phyloP scores from a whole-genome alignment of 2,888 invertebrate genomes.

The Leptura quadrifasciata region DNA sequence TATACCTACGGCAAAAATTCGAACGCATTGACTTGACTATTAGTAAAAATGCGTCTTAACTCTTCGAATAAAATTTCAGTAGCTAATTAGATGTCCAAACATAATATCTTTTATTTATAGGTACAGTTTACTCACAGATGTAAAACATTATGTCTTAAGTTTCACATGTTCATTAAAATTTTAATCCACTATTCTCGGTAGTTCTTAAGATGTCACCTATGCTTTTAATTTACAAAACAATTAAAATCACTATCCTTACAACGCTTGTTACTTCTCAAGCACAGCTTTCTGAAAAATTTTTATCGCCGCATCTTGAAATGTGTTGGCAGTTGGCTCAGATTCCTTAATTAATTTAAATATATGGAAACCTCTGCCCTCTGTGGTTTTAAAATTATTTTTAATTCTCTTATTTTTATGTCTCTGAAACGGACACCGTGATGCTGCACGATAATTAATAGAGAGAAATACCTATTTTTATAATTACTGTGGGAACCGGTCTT shows the following conservation, averaged over 20 bases:
- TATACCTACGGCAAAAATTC: too few species aligned
- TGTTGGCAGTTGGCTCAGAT: not conserved
- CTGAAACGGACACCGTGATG: slow-evolving; percentile 11
- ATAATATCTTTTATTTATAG: too few species aligned
- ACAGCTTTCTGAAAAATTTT: not conserved
- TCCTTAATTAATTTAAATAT: slow-evolving; percentile 4
- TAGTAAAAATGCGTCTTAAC: too few species aligned
- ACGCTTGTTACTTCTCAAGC: not conserved
- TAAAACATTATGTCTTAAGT: not conserved
- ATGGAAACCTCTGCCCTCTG: slow-evolving; percentile 15
- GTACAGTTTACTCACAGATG: too few species aligned
- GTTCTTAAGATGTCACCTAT: not conserved
- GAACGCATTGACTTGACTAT: too few species aligned
- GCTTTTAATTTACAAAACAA: slow-evolving; percentile 1
- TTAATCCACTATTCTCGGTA: not conserved
- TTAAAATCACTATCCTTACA: not conserved
- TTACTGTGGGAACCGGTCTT: slow-evolving; percentile 13
- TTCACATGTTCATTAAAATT: slow-evolving; percentile 15
- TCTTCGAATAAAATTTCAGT: not conserved
- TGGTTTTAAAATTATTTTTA: not conserved
- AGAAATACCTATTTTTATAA: not conserved
- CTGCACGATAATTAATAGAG: slow-evolving; percentile 1
- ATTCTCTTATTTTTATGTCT: not conserved
- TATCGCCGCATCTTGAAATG: not conserved
- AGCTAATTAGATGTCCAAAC: too few species aligned